These are phyloP conservation scores for Naja naja DNA, from an alignment of 2,113 vertebrate species.

Conservation along the genomic window DNA sequence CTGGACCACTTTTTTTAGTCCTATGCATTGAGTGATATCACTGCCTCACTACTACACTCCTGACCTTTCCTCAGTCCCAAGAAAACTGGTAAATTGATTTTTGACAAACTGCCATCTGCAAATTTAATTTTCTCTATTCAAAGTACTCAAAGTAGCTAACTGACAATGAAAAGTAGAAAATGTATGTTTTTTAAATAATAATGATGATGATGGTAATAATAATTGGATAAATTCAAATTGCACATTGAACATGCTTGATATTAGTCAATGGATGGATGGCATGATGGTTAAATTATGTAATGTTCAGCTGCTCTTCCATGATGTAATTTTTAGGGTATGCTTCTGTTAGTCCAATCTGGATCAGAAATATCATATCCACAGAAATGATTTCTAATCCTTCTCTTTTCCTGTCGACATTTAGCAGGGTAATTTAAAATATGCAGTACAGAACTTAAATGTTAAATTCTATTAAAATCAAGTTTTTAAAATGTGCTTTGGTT, in stretches of 20 bases:
- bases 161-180: neutral
- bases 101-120: neutral
- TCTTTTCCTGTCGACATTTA: neutral
- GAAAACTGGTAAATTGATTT: neutral
- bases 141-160: neutral
- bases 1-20: neutral
- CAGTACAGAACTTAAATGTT: neutral
- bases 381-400: neutral
- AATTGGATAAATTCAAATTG: neutral
- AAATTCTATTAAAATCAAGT: neutral
- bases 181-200: neutral
- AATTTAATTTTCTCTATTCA: neutral
- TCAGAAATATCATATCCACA: neutral
- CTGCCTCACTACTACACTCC: neutral
- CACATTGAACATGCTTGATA: neutral
- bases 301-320: neutral
- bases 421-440: neutral
- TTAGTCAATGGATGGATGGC: neutral
- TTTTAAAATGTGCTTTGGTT: conserved; percentile 34
- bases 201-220: neutral
- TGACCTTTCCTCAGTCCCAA: neutral
- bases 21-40: neutral
- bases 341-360: neutral
- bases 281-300: neutral
- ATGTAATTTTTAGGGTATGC: neutral